Base-by-base conservation (phyloP, 2,797 vertebrate genomes). In the Hafferia zeledoni region DNA sequence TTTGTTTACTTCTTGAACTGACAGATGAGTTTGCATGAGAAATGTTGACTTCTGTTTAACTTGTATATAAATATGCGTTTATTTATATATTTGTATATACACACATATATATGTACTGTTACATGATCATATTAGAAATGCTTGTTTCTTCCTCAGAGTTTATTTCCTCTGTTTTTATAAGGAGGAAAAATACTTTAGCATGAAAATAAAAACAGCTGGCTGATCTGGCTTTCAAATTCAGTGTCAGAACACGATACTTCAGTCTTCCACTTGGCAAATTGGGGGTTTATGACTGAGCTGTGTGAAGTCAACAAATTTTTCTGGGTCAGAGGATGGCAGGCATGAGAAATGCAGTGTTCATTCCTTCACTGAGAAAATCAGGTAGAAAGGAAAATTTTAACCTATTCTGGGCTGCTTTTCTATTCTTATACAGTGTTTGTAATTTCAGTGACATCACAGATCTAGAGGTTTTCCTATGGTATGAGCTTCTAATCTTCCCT, bases 1-100 rank as follows among this genome's bases (percentile, higher is more conserved):
- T 78, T 50, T 67, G 84, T 94, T 96, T 96, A 68, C 11, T 87
- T 91, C 74, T 87, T 93, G 76, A 93, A 92, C 72, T 76, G 71
- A 72, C 72, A 78, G 44, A 91, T 80, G 91, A 94, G 46, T 88
- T 97, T 96, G 78, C 76, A 69, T 53, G 37, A 78, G 49, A 94
- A 79, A 85, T 90, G 56, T 65, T 67, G 39, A 88, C 11, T 82
- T 95, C 39, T 50, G 18, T 49, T 89, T 53, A 79, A 31, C 17
- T 80, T 69, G 39, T 75, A 44, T 56, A 72, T 67, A 79, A 92
- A 91, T 74, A 78, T 39, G 18, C n/a, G 33, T 56, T 70, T 89
- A 67, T 67, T 76, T 74, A 55, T 87, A 20, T 67, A 27, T 83
- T 79, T 78, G 28, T 81, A 25, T n/a, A 37, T 19, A 31, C 27